phyloP scores from a whole-genome alignment of 2,888 invertebrate genomes.

The Archips xylosteana region DNA sequence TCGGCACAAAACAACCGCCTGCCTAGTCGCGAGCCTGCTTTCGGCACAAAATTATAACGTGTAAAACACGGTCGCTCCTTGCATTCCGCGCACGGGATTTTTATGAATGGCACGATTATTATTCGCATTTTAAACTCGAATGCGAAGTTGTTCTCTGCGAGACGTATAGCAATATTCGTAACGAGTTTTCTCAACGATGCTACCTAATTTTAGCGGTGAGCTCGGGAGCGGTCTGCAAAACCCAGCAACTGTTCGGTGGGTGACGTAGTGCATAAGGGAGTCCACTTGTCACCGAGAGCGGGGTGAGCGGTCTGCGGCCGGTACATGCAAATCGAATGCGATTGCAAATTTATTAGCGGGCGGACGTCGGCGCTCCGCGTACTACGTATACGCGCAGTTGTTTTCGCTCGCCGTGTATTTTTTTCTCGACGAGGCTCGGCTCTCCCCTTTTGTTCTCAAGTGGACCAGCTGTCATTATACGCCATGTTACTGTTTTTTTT shows the following conservation, averaged over 20 bases:
- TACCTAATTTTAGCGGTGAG: slow-evolving; percentile 81
- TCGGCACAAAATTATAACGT: slow-evolving; percentile 84
- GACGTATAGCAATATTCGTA: slow-evolving; percentile 84
- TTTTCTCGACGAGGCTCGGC: slow-evolving; percentile 83
- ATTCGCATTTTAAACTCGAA: slow-evolving; percentile 85
- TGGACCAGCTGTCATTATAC: slow-evolving; percentile 87
- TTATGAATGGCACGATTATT: slow-evolving; percentile 84
- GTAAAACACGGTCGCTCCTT: slow-evolving; percentile 83
- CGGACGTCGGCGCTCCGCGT: slow-evolving; percentile 67
- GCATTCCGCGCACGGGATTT: slow-evolving; percentile 83
- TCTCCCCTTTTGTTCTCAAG: slow-evolving; percentile 86
- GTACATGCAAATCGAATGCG: slow-evolving; percentile 69
- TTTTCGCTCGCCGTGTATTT: slow-evolving; percentile 83
- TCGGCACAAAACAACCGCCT: slow-evolving; percentile 78
- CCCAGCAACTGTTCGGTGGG: slow-evolving; percentile 45
- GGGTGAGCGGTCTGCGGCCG: slow-evolving; percentile 62
- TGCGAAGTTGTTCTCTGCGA: slow-evolving; percentile 81
- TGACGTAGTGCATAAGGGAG: slow-evolving; percentile 54
- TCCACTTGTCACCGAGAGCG: slow-evolving; percentile 61
- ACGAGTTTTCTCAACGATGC: slow-evolving; percentile 82
- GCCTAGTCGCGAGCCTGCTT: slow-evolving; percentile 76
- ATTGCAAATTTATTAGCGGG: slow-evolving; percentile 84
- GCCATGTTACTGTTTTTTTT: slow-evolving; percentile 85
- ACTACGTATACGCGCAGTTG: slow-evolving; percentile 73
- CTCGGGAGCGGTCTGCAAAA: slow-evolving; percentile 58